phyloP scores from a whole-genome alignment of 2,113 vertebrate species.

The Tor tambroides region DNA sequence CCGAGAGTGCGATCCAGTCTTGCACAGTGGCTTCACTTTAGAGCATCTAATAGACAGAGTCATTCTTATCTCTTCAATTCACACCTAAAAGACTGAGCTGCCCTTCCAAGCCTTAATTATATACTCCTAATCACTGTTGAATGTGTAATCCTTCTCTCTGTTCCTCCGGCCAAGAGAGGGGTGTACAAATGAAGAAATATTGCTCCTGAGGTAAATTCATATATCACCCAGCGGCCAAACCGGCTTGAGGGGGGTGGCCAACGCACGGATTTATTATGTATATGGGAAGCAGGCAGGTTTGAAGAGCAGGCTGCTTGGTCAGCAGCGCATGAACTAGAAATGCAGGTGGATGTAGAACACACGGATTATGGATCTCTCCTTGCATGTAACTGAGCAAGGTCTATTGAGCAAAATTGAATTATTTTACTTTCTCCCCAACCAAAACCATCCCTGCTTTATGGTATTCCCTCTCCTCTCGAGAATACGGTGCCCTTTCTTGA shows the following conservation, averaged over 20 bases:
- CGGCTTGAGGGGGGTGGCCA: slow-evolving; percentile 51
- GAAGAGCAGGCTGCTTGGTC: slow-evolving; percentile 73
- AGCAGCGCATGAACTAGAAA: slow-evolving; percentile 70
- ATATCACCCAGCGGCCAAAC: slow-evolving; percentile 65
- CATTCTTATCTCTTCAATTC: slow-evolving; percentile 73
- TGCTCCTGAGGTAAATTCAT: slow-evolving; percentile 61
- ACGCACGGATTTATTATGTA: slow-evolving; percentile 72
- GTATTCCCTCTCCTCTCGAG: not conserved
- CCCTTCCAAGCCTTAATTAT: slow-evolving; percentile 74
- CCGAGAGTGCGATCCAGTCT: slow-evolving; percentile 53
- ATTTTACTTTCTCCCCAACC: slow-evolving; percentile 57
- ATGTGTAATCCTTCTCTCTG: slow-evolving; percentile 70
- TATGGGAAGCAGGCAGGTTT: slow-evolving; percentile 70
- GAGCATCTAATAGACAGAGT: slow-evolving; percentile 73
- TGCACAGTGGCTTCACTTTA: slow-evolving; percentile 65
- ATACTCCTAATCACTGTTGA: slow-evolving; percentile 72
- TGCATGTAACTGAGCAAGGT: slow-evolving; percentile 72
- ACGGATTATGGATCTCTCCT: slow-evolving; percentile 72
- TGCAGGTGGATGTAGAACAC: slow-evolving; percentile 69
- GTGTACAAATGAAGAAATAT: slow-evolving; percentile 60
- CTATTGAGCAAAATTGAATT: slow-evolving; percentile 76
- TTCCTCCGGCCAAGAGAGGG: slow-evolving; percentile 47
- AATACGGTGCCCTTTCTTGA: not conserved
- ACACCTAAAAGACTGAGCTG: slow-evolving; percentile 74
- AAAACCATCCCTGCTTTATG: slow-evolving; percentile 8